Evolutionary conservation across 53 echinoderm and acorn worm genomes (phyloP).

Genomic region (Crossaster papposus): DNA sequence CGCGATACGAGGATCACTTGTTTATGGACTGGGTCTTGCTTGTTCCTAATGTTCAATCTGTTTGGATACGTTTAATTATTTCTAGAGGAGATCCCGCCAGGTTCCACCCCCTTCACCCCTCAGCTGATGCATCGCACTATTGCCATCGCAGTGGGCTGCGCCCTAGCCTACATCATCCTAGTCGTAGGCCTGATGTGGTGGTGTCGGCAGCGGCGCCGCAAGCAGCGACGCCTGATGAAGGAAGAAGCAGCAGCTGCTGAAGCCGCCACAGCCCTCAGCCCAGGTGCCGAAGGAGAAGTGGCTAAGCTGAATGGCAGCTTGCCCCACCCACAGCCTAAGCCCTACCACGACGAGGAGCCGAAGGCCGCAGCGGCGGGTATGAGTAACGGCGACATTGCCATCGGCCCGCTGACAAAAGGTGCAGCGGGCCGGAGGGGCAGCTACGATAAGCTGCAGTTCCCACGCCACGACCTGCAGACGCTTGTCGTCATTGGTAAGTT

Average conservation of each 20-base stretch:
- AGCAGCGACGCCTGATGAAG: slow-evolving; percentile 76
- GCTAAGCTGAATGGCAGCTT: slow-evolving; percentile 48
- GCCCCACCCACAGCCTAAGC: slow-evolving; percentile 13
- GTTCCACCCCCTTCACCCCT: slow-evolving; percentile 55
- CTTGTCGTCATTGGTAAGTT: slow-evolving; percentile 86
- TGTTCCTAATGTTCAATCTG: background rate
- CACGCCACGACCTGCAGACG: slow-evolving; percentile 91
- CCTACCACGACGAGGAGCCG: slow-evolving; percentile 39
- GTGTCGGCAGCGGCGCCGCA: slow-evolving; percentile 87
- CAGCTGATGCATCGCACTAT: slow-evolving; percentile 93
- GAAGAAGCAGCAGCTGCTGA: slow-evolving; percentile 73
- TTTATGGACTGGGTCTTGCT: background rate
- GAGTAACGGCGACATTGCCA: slow-evolving; percentile 72
- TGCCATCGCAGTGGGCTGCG: slow-evolving; percentile 94
- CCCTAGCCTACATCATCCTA: slow-evolving; percentile 90
- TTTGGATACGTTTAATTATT: background rate
- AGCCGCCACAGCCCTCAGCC: slow-evolving; percentile 35
- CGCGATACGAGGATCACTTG: no score
- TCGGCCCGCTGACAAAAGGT: slow-evolving; percentile 63
- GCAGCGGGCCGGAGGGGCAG: slow-evolving; percentile 65
- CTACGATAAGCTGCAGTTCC: slow-evolving; percentile 97
- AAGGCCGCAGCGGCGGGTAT: slow-evolving; percentile 47
- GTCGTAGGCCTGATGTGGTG: slow-evolving; percentile 95
- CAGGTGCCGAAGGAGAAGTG: slow-evolving; percentile 15
- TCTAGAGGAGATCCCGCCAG: slow-evolving; percentile 68